Percentiles rank a stretch among this genome's conserved stretches.
Conservation (phyloP, 1,140 invertebrate genomes). For the Acromyrmex echinatior region DNA sequence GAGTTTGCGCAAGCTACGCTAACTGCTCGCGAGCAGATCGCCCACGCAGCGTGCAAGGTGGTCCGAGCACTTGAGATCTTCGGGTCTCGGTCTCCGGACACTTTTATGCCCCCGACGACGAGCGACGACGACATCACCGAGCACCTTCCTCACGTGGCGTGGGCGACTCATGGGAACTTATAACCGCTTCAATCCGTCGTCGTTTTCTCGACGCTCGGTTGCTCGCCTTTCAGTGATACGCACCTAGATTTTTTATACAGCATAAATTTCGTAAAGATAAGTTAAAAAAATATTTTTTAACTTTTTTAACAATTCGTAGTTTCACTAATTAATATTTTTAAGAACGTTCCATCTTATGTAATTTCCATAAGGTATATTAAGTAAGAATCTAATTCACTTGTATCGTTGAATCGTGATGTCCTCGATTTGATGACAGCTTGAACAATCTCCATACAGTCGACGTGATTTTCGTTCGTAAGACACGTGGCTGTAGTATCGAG, state of each 20-base stretch:
- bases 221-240: constrained; percentile 49
- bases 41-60: constrained; percentile 83
- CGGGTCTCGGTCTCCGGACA: constrained; percentile 80
- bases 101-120: constrained; percentile 84
- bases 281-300: background rate
- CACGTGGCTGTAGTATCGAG: constrained; percentile 62
- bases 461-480: constrained; percentile 65
- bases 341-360: background rate
- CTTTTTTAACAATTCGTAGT: background rate
- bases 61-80: constrained; percentile 82
- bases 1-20: constrained; percentile 81
- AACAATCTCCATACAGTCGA: background rate
- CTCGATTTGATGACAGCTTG: background rate
- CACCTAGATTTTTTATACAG: background rate
- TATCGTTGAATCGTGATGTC: background rate
- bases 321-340: background rate
- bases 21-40: constrained; percentile 73
- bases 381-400: background rate
- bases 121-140: constrained; percentile 82
- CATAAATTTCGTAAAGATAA: background rate
- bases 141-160: constrained; percentile 81
- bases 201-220: constrained; percentile 62
- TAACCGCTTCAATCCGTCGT: constrained; percentile 61
- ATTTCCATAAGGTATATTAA: background rate
- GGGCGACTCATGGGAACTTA: constrained; percentile 83